Evolutionary conservation across 37 sponge, comb jelly and placozoan species (phyloP).

Genomic region (Hexactinellida sp.): DNA sequence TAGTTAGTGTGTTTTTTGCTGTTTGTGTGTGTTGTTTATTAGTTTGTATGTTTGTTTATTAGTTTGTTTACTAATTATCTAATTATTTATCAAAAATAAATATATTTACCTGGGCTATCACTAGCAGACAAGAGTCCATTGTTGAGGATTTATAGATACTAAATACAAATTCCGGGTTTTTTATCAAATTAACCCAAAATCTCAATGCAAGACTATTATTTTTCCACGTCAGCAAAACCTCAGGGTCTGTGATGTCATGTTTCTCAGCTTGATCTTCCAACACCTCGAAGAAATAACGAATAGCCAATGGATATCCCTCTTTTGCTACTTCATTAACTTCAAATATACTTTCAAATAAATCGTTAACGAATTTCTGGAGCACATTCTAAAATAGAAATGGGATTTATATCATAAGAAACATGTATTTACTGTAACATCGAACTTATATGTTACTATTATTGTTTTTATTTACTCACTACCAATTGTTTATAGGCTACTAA

Average conservation of each 20-base stretch:
- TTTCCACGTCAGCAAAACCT: slow-evolving; percentile 88
- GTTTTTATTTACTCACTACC: too few relatives aligned
- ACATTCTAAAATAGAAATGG: slow-evolving; percentile 37
- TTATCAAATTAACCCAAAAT: slow-evolving; percentile 95
- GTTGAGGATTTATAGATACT: slow-evolving; percentile 83
- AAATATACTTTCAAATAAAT: slow-evolving; percentile 66
- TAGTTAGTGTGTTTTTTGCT: background rate
- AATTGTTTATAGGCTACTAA: too few relatives aligned
- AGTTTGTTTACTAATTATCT: too few relatives aligned
- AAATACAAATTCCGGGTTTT: slow-evolving; percentile 96
- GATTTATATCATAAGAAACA: background rate
- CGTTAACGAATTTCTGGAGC: slow-evolving; percentile 83
- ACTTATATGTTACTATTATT: too few relatives aligned
- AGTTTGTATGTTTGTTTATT: too few relatives aligned
- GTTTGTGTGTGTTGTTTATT: background rate
- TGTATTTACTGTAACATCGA: too few relatives aligned
- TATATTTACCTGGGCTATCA: slow-evolving; percentile 56
- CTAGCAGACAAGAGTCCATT: slow-evolving; percentile 75
- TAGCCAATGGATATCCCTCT: slow-evolving; percentile 55
- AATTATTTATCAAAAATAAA: too few relatives aligned
- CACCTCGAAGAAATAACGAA: slow-evolving; percentile 91
- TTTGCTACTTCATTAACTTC: slow-evolving; percentile 26
- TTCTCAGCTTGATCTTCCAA: slow-evolving; percentile 71
- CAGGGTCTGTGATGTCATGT: slow-evolving; percentile 50
- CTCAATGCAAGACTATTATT: slow-evolving; percentile 80